Conservation (phyloP, 2,888 invertebrate genomes). For the Stenolophus ochropezus region DNA sequence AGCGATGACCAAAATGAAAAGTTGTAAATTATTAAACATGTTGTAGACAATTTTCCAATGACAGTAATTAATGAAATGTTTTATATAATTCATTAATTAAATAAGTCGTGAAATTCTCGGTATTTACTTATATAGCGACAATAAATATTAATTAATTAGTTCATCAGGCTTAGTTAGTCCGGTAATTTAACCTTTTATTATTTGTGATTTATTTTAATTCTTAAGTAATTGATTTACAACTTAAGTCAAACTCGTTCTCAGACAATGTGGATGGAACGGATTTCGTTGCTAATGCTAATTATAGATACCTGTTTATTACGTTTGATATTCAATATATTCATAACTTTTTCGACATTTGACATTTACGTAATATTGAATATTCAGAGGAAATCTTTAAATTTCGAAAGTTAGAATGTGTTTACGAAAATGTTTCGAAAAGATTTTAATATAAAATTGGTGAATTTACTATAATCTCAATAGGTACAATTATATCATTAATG, state of each 20-base stretch:
- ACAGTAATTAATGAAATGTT: conserved; percentile 16
- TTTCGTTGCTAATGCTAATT: conserved; percentile 2
- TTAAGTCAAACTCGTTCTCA: background rate
- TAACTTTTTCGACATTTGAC: conserved; percentile 22
- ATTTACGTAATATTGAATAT: conserved; percentile 29
- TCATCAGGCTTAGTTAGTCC: conserved; percentile 11
- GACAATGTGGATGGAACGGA: background rate
- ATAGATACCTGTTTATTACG: conserved; percentile 19
- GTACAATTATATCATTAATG: too few relatives aligned
- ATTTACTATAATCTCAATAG: background rate
- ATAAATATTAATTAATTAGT: conserved; percentile 34
- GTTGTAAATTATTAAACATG: background rate
- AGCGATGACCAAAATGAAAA: too few relatives aligned
- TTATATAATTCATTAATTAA: conserved; percentile 36
- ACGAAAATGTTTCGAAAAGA: conserved; percentile 4
- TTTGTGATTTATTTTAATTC: conserved; percentile 29
- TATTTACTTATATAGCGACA: conserved; percentile 10
- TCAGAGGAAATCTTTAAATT: conserved; percentile 22
- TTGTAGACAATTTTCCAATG: conserved; percentile 9
- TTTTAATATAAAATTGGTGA: background rate
- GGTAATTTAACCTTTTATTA: conserved; percentile 29
- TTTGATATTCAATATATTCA: background rate
- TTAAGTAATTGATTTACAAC: background rate
- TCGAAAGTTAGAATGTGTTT: conserved; percentile 28
- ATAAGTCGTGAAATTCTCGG: conserved; percentile 15